Conservation (phyloP, 2,113 vertebrate species). For the Hemiprocne comata region DNA sequence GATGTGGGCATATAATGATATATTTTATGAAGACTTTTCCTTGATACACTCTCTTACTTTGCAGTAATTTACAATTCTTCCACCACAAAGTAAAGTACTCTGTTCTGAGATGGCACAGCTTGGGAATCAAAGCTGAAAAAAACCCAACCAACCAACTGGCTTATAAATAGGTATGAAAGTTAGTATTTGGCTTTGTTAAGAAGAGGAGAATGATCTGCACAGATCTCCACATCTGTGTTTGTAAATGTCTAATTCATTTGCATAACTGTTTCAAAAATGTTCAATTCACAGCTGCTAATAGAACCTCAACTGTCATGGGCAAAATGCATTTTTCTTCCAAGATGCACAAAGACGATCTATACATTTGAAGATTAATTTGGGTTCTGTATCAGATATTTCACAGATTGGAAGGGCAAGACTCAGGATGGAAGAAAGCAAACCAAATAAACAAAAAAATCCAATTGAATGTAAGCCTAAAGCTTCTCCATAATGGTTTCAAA, state of each 20-base stretch:
- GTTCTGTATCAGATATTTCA: neutral
- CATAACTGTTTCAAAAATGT: slow-evolving; percentile 9
- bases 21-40: neutral
- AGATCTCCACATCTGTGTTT: neutral
- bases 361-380: neutral
- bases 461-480: neutral
- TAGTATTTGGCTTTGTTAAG: neutral
- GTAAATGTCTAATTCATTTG: slow-evolving; percentile 17
- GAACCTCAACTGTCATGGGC: neutral
- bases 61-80: neutral
- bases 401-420: neutral
- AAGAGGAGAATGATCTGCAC: neutral
- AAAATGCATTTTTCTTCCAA: slow-evolving; percentile 17
- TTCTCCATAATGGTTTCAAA: neutral
- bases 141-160: no score
- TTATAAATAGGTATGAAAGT: neutral
- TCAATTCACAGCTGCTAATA: neutral
- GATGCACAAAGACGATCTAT: neutral
- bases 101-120: neutral
- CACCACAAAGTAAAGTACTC: neutral
- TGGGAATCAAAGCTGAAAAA: neutral
- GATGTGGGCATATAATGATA: neutral
- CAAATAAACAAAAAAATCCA: neutral
- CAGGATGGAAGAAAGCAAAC: neutral
- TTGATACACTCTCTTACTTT: neutral